These are phyloP conservation scores for Allobates femoralis DNA, from an alignment of 2,797 vertebrate genomes.

Conservation along the genomic window DNA sequence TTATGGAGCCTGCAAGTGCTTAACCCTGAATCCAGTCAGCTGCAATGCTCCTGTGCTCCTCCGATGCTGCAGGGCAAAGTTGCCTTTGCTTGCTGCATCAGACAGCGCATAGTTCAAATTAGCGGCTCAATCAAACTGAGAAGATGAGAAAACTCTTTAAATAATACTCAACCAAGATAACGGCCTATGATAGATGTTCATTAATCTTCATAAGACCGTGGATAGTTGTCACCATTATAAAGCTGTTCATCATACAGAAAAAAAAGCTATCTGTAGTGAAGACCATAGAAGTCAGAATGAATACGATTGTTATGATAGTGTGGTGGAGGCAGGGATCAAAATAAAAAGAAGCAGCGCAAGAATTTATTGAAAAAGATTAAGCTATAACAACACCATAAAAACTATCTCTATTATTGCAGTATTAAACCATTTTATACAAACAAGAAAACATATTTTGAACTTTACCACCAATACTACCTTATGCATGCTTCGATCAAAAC, in stretches of 20 bases:
- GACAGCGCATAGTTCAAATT: no score
- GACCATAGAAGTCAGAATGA: background rate
- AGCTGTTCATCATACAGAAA: no score
- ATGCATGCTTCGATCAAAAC: slow-evolving; percentile 90
- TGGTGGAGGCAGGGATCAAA: background rate
- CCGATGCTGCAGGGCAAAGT: no score
- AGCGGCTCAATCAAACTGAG: no score
- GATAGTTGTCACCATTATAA: background rate
- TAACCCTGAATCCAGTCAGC: no score
- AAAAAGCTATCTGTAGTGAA: no score
- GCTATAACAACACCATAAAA: background rate
- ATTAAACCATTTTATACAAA: background rate
- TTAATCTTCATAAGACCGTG: background rate
- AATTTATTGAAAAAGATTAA: background rate
- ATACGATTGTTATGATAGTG: background rate
- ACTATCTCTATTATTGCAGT: background rate
- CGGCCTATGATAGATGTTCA: no score
- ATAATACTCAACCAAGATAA: no score
- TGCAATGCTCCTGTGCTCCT: no score
- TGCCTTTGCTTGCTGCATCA: no score
- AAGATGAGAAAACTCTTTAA: no score
- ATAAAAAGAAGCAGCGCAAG: background rate
- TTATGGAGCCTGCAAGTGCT: no score
- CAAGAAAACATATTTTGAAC: background rate
- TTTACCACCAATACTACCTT: slow-evolving; percentile 75